phyloP scores from a whole-genome alignment of 2,797 vertebrate genomes.

The Gymnothorax javanicus region DNA sequence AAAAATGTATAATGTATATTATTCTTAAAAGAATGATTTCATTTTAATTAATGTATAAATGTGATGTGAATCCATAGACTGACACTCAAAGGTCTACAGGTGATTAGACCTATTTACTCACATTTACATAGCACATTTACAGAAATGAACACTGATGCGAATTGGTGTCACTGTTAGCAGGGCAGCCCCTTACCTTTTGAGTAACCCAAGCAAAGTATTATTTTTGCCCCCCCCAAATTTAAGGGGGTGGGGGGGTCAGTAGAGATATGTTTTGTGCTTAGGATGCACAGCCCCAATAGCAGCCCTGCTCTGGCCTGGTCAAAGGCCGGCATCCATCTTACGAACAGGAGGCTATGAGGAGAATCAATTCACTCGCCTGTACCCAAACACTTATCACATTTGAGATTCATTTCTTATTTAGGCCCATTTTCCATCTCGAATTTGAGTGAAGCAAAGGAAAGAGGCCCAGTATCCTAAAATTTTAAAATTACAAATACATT shows the following conservation, averaged over 20 bases:
- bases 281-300: no score
- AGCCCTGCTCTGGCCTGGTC: neutral
- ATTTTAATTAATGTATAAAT: neutral
- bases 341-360: neutral
- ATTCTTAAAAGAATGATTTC: neutral
- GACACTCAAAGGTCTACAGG: no score
- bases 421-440: neutral
- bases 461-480: neutral
- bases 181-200: no score
- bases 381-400: neutral
- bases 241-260: no score
- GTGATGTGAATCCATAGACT: neutral
- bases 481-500: neutral
- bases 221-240: no score
- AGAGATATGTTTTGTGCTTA: no score
- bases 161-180: no score
- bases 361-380: neutral
- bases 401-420: neutral
- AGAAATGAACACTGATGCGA: no score
- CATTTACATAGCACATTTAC: no score
- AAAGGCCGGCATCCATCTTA: neutral
- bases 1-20: neutral
- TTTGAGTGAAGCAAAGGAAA: neutral
- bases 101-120: no score
- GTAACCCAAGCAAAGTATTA: no score